Percentiles rank a stretch among this genome's conserved stretches.
Evolutionary conservation across 2,888 invertebrate species (phyloP).

Genomic region (Cerceris ruficornis): DNA sequence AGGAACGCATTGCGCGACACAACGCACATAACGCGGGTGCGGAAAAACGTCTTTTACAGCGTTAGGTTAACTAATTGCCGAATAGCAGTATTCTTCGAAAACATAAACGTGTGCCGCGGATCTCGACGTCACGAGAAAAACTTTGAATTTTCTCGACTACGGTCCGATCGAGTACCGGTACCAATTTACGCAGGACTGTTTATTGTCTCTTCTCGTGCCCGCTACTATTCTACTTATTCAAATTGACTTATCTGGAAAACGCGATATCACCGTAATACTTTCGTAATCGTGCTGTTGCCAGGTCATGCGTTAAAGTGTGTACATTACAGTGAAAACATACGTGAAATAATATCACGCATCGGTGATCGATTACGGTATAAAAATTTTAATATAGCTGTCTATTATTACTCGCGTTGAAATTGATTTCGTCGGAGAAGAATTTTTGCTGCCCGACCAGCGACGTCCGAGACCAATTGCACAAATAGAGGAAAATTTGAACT

Average conservation of each 20-base stretch:
- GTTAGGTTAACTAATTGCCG: no score
- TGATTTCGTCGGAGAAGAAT: neutral
- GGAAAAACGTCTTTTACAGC: neutral
- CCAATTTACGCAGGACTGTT: neutral
- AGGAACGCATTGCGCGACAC: neutral
- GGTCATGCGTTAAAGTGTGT: neutral
- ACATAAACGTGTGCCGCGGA: no score
- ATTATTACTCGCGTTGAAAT: neutral
- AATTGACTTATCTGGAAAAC: neutral
- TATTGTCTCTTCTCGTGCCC: neutral
- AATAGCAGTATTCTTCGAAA: no score
- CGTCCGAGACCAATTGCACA: no score
- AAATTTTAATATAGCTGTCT: conserved; percentile 1
- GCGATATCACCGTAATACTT: neutral
- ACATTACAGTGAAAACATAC: neutral
- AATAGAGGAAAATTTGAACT: neutral
- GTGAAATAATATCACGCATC: neutral
- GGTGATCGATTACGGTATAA: neutral
- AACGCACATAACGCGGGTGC: neutral
- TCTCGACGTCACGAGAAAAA: no score
- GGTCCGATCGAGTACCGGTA: neutral
- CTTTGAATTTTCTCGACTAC: neutral
- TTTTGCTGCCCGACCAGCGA: neutral
- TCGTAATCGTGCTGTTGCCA: neutral
- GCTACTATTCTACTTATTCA: neutral